Percentiles rank a stretch among this genome's conserved stretches.
Evolutionary conservation across 2,888 invertebrate genomes (phyloP).

Genomic region (Polydrusus tereticollis): DNA sequence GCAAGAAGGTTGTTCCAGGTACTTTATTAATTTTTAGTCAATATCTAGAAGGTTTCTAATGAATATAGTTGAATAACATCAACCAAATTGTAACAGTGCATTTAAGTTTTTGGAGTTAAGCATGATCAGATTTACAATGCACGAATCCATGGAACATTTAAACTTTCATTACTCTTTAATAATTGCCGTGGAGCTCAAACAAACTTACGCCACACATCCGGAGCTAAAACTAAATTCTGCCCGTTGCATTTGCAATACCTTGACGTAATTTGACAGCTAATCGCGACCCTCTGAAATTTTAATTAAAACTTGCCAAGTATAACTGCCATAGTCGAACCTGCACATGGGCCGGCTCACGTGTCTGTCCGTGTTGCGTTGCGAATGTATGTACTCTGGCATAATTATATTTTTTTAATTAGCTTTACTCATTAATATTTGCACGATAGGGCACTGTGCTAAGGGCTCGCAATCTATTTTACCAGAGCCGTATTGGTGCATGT

Average conservation of each 20-base stretch:
- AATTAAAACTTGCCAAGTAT: conserved; percentile 43
- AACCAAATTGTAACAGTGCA: no score
- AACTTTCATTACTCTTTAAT: conserved; percentile 32
- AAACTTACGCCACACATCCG: conserved; percentile 28
- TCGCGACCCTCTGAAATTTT: conserved; percentile 45
- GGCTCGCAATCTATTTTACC: conserved; percentile 1
- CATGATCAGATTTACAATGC: neutral
- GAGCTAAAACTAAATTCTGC: conserved; percentile 18
- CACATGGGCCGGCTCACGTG: neutral
- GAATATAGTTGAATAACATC: no score
- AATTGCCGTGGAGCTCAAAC: conserved; percentile 24
- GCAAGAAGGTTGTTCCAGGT: no score
- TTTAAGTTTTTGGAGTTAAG: no score
- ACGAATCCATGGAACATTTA: conserved; percentile 16
- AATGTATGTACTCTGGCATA: conserved; percentile 22
- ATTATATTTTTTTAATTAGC: conserved; percentile 31
- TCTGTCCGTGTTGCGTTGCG: conserved; percentile 14
- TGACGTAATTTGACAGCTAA: conserved; percentile 47
- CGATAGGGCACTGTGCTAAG: neutral
- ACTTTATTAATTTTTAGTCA: no score
- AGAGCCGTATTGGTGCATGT: neutral
- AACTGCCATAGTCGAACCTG: conserved; percentile 26
- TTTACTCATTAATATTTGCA: conserved; percentile 18
- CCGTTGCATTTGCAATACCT: conserved; percentile 31
- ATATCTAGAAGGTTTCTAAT: no score